Conservation (phyloP, 2,888 invertebrate genomes). For the Eretmocerus hayati region DNA sequence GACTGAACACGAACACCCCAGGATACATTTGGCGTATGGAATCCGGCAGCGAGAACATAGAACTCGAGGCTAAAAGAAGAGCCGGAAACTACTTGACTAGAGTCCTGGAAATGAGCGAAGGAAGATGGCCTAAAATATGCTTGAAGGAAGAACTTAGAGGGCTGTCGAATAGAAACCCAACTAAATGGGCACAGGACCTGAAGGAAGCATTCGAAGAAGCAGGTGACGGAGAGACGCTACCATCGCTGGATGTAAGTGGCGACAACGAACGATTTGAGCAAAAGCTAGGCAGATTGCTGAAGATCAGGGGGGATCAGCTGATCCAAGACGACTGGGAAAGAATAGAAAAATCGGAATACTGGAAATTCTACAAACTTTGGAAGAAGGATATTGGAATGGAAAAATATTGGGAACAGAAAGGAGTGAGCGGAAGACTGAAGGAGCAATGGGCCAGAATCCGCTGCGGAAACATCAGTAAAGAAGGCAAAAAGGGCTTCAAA, state of each 20-base stretch:
- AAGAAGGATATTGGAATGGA: too few relatives aligned
- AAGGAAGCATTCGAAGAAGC: not conserved
- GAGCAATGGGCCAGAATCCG: slow-evolving; percentile 8
- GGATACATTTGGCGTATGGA: too few relatives aligned
- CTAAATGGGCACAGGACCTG: slow-evolving; percentile 2
- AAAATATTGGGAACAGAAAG: not conserved
- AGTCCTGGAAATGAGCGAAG: too few relatives aligned
- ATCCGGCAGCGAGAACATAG: too few relatives aligned
- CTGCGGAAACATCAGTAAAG: slow-evolving; percentile 1
- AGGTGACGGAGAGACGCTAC: not conserved
- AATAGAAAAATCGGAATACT: too few relatives aligned
- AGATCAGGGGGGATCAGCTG: too few relatives aligned
- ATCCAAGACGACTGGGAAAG: too few relatives aligned
- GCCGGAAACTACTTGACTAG: not conserved
- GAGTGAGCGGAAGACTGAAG: not conserved
- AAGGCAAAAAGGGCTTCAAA: slow-evolving; percentile 4
- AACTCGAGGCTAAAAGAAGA: too few relatives aligned
- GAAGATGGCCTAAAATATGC: slow-evolving; percentile 1
- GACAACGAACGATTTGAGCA: not conserved
- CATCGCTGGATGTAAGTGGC: not conserved
- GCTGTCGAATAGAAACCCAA: not conserved
- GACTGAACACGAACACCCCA: too few relatives aligned
- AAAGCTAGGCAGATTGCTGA: not conserved
- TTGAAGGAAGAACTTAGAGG: slow-evolving; percentile 1
- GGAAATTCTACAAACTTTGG: too few relatives aligned